Conservation (phyloP, 2,113 vertebrate genomes). For the Bagarius yarrelli region DNA sequence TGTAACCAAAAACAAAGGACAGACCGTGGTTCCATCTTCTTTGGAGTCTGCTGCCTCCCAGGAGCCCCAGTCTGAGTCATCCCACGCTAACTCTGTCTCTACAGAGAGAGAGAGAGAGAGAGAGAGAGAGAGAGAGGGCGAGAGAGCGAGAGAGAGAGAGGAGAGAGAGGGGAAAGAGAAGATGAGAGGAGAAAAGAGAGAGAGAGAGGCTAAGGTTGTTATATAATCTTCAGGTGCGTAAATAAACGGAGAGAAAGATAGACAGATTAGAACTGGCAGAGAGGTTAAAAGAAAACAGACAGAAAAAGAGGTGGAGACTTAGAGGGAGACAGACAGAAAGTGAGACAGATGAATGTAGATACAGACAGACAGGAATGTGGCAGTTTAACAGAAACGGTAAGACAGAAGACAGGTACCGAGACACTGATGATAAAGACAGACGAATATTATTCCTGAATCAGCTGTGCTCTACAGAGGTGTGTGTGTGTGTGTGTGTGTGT, state of each 20-base stretch:
- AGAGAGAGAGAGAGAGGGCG: not conserved
- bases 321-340: not conserved
- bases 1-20: not conserved
- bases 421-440: not conserved
- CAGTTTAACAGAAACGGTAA: too few relatives aligned
- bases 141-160: not conserved
- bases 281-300: not conserved
- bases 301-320: not conserved
- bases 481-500: not conserved
- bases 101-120: not conserved
- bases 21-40: slow-evolving; percentile 58
- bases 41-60: slow-evolving; percentile 65
- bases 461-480: not conserved
- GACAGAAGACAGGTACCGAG: too few relatives aligned
- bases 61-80: slow-evolving; percentile 71
- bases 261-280: not conserved
- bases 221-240: too few relatives aligned
- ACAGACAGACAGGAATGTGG: not conserved
- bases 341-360: not conserved
- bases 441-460: not conserved
- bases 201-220: not conserved
- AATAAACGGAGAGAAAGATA: not conserved
- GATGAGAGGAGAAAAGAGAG: not conserved
- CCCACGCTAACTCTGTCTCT: slow-evolving; percentile 73
- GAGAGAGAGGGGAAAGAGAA: not conserved